Base-by-base conservation (phyloP, 2,888 invertebrate genomes). In the Sycophila texana region DNA sequence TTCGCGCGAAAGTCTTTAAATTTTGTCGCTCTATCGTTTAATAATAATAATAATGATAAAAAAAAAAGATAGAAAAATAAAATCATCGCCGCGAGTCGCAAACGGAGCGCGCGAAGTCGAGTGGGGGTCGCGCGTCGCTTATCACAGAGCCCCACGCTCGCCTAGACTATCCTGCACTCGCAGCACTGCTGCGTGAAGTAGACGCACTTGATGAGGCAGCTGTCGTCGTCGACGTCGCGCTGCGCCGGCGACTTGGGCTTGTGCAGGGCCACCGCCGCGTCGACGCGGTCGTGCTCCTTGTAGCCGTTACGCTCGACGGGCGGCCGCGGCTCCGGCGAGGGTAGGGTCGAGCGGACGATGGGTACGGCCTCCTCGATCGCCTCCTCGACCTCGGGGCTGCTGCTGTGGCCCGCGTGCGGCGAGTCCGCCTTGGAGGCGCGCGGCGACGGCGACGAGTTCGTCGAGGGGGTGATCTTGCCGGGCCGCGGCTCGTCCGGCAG, bases 161-260 rank as follows among this genome's bases (percentile, higher is more conserved):
- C 20, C 89, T 86, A 90, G 58, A 89, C 80, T 85, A 91, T 89
- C 77, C 92, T 91, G 89, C 94, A 94, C 84, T 94, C 93, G 89
- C 94, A 94, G 85, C 94, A 94, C 86, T 93, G 92, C 84, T 94
- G 90, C 1, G 93, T 92, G 84, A 93, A 93, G 85, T 93, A 94
- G 20, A 94, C 90, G 85, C 94, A 94, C 86, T 92, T 92, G 16
- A 94, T 91, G 74, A 92, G 91, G 84, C 94, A 94, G 70, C 91
- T 91, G 81, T 93, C 93, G 20, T 93, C 93, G 79, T 93, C 92
- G 4, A 89, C 88, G 86, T 71, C 91, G 68, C 10, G 72, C 91
- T 93, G 76, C 73, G 79, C 74, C 70, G 53, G 71, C 70, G 70
- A 76, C 57, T 77, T 82, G 67, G 75, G 72, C 71, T 72, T 83